phyloP scores from a whole-genome alignment of 2,888 invertebrate genomes.

The Rotaria magnacalcarata region DNA sequence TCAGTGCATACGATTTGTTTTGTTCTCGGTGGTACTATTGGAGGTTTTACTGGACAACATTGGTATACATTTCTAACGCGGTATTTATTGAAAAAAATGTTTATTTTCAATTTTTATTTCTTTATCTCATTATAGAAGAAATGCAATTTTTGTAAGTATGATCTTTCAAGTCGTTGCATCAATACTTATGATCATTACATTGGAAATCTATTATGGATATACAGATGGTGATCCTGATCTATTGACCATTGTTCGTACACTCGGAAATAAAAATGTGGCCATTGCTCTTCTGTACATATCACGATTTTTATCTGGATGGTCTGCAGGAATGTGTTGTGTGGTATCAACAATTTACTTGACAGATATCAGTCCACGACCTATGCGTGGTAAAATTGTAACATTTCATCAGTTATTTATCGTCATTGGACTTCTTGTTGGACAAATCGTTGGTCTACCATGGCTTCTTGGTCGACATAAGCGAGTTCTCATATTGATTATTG shows the following conservation, averaged over 20 bases:
- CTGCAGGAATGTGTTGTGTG: neutral
- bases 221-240: neutral
- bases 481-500: no score
- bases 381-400: constrained; percentile 76
- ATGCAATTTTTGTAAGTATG: neutral
- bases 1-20: neutral
- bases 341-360: constrained; percentile 75
- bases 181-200: neutral
- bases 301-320: neutral
- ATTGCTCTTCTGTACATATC: neutral
- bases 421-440: constrained; percentile 84
- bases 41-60: neutral
- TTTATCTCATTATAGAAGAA: neutral
- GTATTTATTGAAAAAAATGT: neutral
- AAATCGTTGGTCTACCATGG: constrained; percentile 89
- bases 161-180: neutral
- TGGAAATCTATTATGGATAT: neutral
- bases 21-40: neutral
- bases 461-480: constrained; percentile 68
- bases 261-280: neutral
- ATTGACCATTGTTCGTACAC: neutral
- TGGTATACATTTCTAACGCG: neutral
- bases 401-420: constrained; percentile 94
- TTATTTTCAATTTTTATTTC: neutral
- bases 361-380: constrained; percentile 88